Evolutionary conservation across 2,113 vertebrate species (phyloP).

Genomic region (Porphyrio hochstetteri): DNA sequence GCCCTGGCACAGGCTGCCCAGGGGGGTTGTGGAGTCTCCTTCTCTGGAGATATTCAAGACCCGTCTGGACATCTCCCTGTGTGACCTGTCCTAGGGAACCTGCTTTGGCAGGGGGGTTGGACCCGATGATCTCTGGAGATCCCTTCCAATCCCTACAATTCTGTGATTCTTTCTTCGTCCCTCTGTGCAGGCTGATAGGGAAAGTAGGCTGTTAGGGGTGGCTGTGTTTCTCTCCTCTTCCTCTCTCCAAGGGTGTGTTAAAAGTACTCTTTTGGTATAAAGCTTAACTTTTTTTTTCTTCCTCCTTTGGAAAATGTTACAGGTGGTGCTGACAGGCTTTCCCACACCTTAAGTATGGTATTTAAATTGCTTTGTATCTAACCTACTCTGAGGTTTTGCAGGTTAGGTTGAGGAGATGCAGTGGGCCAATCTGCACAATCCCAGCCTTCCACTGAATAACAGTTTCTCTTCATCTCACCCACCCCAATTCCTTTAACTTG

Average conservation of each 20-base stretch:
- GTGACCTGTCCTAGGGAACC: too few species aligned
- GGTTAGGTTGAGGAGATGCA: neutral
- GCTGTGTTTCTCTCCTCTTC: neutral
- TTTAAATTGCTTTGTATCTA: rapidly evolving
- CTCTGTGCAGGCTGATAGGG: neutral
- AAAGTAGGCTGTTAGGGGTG: rapidly evolving
- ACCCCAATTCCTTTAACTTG: rapidly evolving
- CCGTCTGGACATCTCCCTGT: too few species aligned
- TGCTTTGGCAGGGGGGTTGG: too few species aligned
- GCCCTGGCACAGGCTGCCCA: too few species aligned
- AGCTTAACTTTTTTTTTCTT: neutral
- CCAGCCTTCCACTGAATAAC: rapidly evolving
- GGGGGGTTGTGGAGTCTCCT: too few species aligned
- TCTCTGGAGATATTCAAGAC: too few species aligned
- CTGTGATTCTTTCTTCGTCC: too few species aligned
- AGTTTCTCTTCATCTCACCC: rapidly evolving
- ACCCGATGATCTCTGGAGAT: too few species aligned
- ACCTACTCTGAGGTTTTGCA: rapidly evolving
- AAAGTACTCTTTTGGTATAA: neutral
- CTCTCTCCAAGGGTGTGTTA: neutral
- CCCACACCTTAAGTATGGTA: rapidly evolving
- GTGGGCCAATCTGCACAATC: rapidly evolving
- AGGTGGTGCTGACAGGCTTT: neutral
- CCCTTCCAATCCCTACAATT: too few species aligned
- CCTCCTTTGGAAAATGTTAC: rapidly evolving